Base-by-base conservation (phyloP, 30 jellyfish, hydroid and myxozoan species). In the Chironex yamaguchii region DNA sequence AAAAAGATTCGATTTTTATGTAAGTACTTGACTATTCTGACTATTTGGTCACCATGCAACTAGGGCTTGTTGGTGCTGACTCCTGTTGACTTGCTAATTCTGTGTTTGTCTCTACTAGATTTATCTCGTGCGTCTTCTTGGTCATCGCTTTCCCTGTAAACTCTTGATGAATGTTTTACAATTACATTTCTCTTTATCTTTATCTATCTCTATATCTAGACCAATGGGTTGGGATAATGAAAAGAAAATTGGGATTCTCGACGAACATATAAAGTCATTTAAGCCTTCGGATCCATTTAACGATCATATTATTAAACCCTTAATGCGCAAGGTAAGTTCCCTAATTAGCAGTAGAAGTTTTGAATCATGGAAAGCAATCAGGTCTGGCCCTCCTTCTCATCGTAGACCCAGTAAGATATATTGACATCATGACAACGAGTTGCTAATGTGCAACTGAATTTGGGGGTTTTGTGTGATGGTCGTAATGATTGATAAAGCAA, bases 211-310 rank as follows among this genome's bases (percentile, higher is more conserved):
- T n/a, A 36, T 32, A 33, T 81, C 0, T 79, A 93, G 98, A 67
- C 98, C 98, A 35, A 88, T 88, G 97, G 98, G 98, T 9, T 93
- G 98, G 98, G 98, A 93, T 75, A 89, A 88, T 77, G 90, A 72
- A 35, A 88, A 84, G 83, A 93, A 93, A 49, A 88, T 93, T 4
- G 86, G 85, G 30, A 93, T 93, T 51, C 68, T 93, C 17, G 97
- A 93, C 49, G 98, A 93, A 33, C 98, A 93, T 49, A 93, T 93
- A 14, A 93, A 93, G 58, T 81, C 97, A 11, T 93, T 93, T 35
- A 86, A 88, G 51, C 69, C 98, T 0, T 58, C 92, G n/a, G 98
- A 93, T 20, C 79, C 95, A 1, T 87, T 81, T 42, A 90, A 93
- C 24, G 87, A 93, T 22, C 97, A 82, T 25, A 93, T 93, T n/a